phyloP scores from a whole-genome alignment of 92 coral and sea anemone genomes.

The Parazoanthus atlanticus region DNA sequence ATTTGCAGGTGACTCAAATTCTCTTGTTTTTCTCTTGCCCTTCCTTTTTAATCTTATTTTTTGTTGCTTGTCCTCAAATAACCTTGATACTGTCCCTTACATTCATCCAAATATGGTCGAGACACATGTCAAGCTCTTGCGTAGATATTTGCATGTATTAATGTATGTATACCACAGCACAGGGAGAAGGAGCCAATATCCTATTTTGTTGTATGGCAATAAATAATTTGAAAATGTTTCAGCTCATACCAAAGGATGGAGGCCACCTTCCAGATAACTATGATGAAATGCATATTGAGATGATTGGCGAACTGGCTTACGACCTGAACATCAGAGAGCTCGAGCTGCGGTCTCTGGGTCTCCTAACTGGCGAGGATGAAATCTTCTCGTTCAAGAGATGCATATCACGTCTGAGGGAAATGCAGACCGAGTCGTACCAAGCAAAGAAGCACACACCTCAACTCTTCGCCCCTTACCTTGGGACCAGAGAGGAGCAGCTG shows the following conservation, averaged over 20 bases:
- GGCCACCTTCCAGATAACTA: conserved; percentile 34
- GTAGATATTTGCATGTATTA: no score
- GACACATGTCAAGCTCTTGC: no score
- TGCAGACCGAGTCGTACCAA: conserved; percentile 78
- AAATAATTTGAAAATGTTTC: conserved; percentile 32
- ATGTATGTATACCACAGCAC: no score
- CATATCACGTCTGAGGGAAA: conserved; percentile 83
- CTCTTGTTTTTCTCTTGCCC: no score
- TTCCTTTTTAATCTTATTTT: no score
- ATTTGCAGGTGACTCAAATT: no score
- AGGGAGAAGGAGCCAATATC: no score
- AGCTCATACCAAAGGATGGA: conserved; percentile 68
- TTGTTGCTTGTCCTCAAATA: no score
- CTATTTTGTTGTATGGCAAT: no score
- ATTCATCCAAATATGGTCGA: no score
- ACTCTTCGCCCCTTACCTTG: conserved; percentile 70
- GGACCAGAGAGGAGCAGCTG: conserved; percentile 64
- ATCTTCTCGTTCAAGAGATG: conserved; percentile 85
- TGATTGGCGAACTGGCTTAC: conserved; percentile 87
- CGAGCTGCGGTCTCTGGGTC: conserved; percentile 70
- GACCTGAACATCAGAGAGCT: conserved; percentile 75
- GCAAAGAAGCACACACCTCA: conserved; percentile 65
- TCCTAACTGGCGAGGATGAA: conserved; percentile 85
- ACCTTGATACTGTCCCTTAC: no score
- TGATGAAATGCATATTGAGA: conserved; percentile 88